These are phyloP conservation scores for Hydractinia symbiolongicarpus DNA, from an alignment of 30 jellyfish, hydroid and myxozoan genomes.

Conservation along the genomic window DNA sequence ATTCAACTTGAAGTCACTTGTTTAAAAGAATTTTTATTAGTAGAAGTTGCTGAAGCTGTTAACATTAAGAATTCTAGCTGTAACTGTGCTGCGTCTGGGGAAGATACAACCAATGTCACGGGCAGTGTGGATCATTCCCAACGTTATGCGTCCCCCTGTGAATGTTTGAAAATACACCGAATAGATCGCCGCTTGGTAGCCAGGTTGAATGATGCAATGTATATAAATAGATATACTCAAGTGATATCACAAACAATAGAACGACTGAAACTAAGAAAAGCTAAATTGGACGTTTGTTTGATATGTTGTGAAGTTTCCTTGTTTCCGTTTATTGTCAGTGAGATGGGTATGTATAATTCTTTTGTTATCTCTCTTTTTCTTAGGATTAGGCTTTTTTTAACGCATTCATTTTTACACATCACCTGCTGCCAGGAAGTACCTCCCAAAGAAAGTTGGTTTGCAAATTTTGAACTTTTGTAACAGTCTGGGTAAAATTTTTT, in stretches of 20 bases:
- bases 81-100: background rate
- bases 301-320: conserved; percentile 43
- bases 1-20: background rate
- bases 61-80: background rate
- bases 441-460: too few relatives aligned
- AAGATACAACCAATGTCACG: background rate
- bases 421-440: too few relatives aligned
- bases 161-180: background rate
- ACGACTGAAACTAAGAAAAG: background rate
- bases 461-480: too few relatives aligned
- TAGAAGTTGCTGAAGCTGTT: background rate
- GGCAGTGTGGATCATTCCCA: background rate
- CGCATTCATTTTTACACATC: too few relatives aligned
- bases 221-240: conserved; percentile 22
- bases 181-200: conserved; percentile 55
- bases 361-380: background rate
- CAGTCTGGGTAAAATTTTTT: too few relatives aligned
- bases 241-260: conserved; percentile 29
- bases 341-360: background rate
- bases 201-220: conserved; percentile 42
- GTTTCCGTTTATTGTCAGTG: conserved; percentile 37
- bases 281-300: conserved; percentile 23
- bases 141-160: too few relatives aligned
- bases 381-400: too few relatives aligned
- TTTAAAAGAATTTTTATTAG: background rate